Percentiles rank a stretch among this genome's conserved stretches.
phyloP scores from a whole-genome alignment of 2,888 invertebrate species.

The Scaptomyza reducta region DNA sequence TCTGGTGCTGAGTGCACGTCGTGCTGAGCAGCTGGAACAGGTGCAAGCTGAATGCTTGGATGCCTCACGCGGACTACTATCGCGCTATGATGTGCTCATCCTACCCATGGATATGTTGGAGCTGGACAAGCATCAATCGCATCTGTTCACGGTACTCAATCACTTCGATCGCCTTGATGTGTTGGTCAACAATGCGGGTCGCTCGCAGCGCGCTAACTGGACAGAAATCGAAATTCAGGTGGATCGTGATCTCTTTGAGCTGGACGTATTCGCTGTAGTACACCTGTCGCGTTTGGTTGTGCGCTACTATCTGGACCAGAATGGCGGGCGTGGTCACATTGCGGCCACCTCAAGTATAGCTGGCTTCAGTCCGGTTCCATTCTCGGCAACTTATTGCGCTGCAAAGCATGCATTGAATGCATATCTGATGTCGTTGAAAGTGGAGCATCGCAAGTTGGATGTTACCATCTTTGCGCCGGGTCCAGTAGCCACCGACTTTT shows the following conservation, averaged over 20 bases:
- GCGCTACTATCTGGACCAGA: conserved; percentile 86
- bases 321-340: conserved; percentile 87
- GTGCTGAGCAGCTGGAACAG: conserved; percentile 86
- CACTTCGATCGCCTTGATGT: conserved; percentile 91
- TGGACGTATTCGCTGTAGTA: conserved; percentile 90
- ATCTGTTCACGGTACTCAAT: conserved; percentile 87
- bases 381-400: conserved; percentile 89
- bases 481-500: conserved; percentile 89
- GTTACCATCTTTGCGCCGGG: conserved; percentile 91
- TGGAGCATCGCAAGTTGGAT: conserved; percentile 85
- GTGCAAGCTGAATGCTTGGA: conserved; percentile 88
- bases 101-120: conserved; percentile 89
- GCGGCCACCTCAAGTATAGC: conserved; percentile 91
- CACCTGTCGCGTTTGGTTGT: conserved; percentile 89
- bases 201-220: conserved; percentile 91
- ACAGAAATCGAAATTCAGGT: conserved; percentile 89
- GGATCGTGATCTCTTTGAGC: conserved; percentile 89
- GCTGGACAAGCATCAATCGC: conserved; percentile 86
- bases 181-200: conserved; percentile 92
- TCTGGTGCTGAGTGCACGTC: conserved; percentile 88
- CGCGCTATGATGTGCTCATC: conserved; percentile 87
- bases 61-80: conserved; percentile 83
- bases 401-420: conserved; percentile 92
- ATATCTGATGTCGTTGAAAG: conserved; percentile 88
- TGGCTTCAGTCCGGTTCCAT: conserved; percentile 88